Base-by-base conservation (phyloP, 1,140 invertebrate genomes). In the Zaprionus vittiger region DNA sequence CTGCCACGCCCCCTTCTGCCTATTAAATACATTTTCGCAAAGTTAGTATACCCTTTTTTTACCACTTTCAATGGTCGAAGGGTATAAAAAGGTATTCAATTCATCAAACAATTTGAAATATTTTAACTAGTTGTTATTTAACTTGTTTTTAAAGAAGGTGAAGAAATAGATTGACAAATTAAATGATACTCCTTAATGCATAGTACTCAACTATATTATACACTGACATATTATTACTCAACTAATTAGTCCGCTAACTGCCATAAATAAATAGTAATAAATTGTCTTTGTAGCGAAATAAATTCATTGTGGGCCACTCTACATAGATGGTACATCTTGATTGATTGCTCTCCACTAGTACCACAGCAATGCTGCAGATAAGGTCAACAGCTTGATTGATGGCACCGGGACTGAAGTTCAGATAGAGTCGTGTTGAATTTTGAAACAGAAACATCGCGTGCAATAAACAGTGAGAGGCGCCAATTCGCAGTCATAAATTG, bases 401-500 rank as follows among this genome's bases (percentile, higher is more conserved):
- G 67, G 66, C 83, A 41, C 22, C 59, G 17, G 28, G 9, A 54
- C 28, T 37, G 7, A 49, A 59, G 24, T 59, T 55, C n/a, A 67
- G 64, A 68, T 60, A 49, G 26, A 59, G 66, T 56, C 59, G 66
- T 59, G 57, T 66, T 80, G 69, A 80, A 65, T 80, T 80, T 71
- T 72, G 71, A 83, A 67, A n/a, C 66, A 70, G 56, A 63, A 41
- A 74, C 64, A 73, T 49, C 41, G 37, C 71, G 79, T 79, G 83
- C 81, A 67, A 65, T 59, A 77, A 59, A 68, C 56, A 65, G 55
- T 34, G 44, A 52, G 57, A 59, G 55, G 12, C 24, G 55, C 24
- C 26, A 65, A 38, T 54, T 65, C 41, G 28, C 62, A 62, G 73
- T 70, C 78, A 87, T 87, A 87, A 87, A 87, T 89, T 71, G 65